Base-by-base conservation (phyloP, 2,888 invertebrate species). In the Allygus modestus region DNA sequence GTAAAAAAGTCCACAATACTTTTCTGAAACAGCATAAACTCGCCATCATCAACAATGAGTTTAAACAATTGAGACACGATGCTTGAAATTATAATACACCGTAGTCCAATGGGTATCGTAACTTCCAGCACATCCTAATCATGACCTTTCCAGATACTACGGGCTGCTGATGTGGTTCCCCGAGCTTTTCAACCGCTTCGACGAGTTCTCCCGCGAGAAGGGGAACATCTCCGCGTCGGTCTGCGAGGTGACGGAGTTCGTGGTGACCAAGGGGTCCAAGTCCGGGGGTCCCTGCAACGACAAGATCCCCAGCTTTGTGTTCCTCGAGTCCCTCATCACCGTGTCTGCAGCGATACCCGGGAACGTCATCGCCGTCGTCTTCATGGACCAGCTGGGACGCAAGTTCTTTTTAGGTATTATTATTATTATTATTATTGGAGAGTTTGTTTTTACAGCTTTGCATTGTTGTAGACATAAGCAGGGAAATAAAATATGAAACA, bases 151-250 rank as follows among this genome's bases (percentile, higher is more conserved):
- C 90, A 95, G 96, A 84, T 98, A 97, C 91, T 98, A 98, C 90
- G 98, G 98, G 61, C 92, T 98, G 83, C 97, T 97, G 96, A 97
- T 98, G 96, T 98, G 98, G 98, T 97, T 98, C 91, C 98, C 98
- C 0, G 97, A 98, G 91, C 93, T 98, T 89, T 98, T 98, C 91
- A 96, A 96, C 90, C 95, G 97, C 75, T 97, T 96, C 90, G 96
- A 97, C 91, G 96, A 96, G 90, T 97, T 93, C 91, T 93, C 94
- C 81, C 92, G 93, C 82, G 91, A 92, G 43, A 94, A 95, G 90
- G 94, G 95, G 81, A 89, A 89, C 51, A 87, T 89, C 73, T 88
- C 89, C 31, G 93, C 91, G 7, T 89, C 90, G n/a, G 93, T 88
- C 9, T 88, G 88, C 65, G 82, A 88, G 82, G 96, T 97, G 84